Base-by-base conservation (phyloP, 2,888 invertebrate species). In the Diaphora mendica region DNA sequence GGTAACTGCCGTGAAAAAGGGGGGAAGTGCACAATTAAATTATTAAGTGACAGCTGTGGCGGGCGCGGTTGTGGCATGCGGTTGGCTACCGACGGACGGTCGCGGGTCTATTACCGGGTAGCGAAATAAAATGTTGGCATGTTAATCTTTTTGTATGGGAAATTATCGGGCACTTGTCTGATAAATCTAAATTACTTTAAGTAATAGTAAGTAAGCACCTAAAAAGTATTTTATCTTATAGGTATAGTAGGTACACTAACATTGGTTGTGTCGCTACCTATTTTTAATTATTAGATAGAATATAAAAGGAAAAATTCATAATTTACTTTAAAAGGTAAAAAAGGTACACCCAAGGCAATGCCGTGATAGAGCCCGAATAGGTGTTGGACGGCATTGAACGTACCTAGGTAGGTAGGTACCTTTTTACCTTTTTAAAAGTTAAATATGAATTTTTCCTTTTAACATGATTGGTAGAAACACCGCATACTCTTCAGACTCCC, bases 11-110 rank as follows among this genome's bases (percentile, higher is more conserved):
- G 88, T 84, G 86, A 86, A 88, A 88, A 89, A 86, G 87, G 89
- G 88, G 89, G 91, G 91, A 91, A 91, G 88, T 91, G 89, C 84
- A 90, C 91, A 93, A 93, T 93, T 92, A 92, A 92, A 92, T 93
- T 93, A 92, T 91, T 92, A 89, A 90, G 86, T 87, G 91, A 90
- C 93, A 92, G 91, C 91, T 92, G 93, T 78, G 85, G 78, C 73
- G 83, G 73, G 76, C 82, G 72, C 76, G 71, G 51, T 17, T 20
- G 74, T 66, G 86, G 87, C 80, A 73, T 70, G 88, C 77, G 82
- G 85, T 82, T 80, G 77, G 62, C 51, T 44, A 17, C 30, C n/a
- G n/a, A 62, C 30, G 69, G 62, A 66, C 62, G 64, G 76, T 75
- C 68, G 75, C 68, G 78, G 82, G 83, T 87, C 84, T 79, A 87